Percentiles rank a stretch among this genome's conserved stretches.
Evolutionary conservation across 2,113 vertebrate species (phyloP).

Genomic region (Syngnathoides biaculeatus): DNA sequence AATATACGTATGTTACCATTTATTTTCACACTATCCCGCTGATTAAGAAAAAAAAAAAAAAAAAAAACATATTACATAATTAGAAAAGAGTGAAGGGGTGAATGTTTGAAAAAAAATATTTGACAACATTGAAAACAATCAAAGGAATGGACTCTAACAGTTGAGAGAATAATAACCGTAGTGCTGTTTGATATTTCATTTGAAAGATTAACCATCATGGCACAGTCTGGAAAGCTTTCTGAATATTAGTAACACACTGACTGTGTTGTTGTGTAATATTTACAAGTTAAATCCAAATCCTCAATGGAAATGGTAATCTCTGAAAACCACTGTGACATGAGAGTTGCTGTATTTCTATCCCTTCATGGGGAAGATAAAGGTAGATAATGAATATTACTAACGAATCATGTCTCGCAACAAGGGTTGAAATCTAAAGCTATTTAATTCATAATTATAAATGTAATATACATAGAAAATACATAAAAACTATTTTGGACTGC

Average conservation of each 20-base stretch:
- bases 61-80: too few species aligned
- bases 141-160: not conserved
- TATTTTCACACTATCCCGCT: too few species aligned
- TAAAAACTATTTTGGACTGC: too few species aligned
- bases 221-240: not conserved
- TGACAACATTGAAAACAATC: not conserved
- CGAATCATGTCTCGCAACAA: not conserved
- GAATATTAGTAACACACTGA: not conserved
- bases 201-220: not conserved
- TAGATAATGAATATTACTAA: not conserved
- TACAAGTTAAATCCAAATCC: not conserved
- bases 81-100: too few species aligned
- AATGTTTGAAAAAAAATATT: too few species aligned
- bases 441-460: not conserved
- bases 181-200: not conserved
- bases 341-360: not conserved
- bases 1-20: too few species aligned
- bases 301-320: not conserved
- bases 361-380: not conserved
- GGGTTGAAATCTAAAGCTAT: not conserved
- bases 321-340: not conserved
- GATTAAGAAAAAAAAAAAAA: too few species aligned
- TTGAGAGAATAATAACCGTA: not conserved
- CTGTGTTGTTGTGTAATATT: conserved; percentile 1
- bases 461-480: too few species aligned